Conservation (phyloP, 2,113 vertebrate genomes). For the Protobothrops flavoviridis region DNA sequence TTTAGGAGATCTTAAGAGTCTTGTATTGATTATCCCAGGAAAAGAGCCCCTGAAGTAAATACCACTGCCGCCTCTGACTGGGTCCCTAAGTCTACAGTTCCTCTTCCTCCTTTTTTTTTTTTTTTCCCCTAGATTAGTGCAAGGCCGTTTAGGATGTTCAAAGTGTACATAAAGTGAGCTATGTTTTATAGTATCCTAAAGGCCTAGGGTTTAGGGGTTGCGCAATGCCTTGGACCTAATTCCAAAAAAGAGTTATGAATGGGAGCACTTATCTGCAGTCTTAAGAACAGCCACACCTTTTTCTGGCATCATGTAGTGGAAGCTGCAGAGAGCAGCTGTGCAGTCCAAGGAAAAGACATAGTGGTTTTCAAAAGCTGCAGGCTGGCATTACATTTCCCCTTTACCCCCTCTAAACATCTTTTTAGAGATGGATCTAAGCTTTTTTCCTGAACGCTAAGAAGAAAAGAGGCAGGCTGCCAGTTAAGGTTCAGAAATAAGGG, state of each 20-base stretch:
- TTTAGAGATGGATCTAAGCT: neutral
- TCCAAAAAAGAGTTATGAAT: neutral
- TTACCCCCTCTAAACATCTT: neutral
- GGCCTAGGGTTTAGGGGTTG: neutral
- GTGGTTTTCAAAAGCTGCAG: neutral
- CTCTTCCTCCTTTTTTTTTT: neutral
- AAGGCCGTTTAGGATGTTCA: neutral
- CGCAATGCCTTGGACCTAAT: neutral
- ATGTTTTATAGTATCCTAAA: neutral
- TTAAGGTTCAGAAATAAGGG: neutral
- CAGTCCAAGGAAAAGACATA: neutral
- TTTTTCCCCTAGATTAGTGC: neutral
- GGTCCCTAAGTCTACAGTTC: neutral
- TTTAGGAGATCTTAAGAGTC: neutral
- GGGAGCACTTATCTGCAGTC: neutral
- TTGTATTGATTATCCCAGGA: slow-evolving; percentile 1
- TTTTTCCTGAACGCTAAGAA: neutral
- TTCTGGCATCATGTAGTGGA: neutral
- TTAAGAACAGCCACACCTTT: neutral
- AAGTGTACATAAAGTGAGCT: neutral
- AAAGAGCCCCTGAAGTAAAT: neutral
- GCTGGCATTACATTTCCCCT: neutral
- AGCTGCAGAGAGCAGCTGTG: neutral
- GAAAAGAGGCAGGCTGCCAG: neutral
- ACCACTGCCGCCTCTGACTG: neutral